A percentile compares a stretch with the other conserved stretches of the same genome.
Conservation (phyloP, 30 jellyfish, hydroid and myxozoan genomes). For the Calvadosia cruxmelitensis region DNA sequence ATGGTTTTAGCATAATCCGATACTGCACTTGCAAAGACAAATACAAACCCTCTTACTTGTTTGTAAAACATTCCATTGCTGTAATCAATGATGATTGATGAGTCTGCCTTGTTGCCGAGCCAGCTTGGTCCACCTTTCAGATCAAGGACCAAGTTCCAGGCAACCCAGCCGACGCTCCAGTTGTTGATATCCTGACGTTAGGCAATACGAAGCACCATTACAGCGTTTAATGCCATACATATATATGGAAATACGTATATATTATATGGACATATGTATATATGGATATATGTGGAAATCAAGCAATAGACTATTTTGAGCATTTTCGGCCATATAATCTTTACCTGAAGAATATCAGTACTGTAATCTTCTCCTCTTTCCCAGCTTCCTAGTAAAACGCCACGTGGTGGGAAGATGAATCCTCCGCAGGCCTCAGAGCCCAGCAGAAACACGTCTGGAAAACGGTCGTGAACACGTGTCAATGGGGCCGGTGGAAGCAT, state of each 20-base stretch:
- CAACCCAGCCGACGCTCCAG: slow-evolving; percentile 77
- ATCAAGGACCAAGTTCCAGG: slow-evolving; percentile 49
- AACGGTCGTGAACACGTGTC: slow-evolving; percentile 17
- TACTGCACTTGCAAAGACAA: too few species aligned
- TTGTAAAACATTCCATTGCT: slow-evolving; percentile 42
- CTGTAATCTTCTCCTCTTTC: slow-evolving; percentile 71
- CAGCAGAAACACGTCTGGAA: slow-evolving; percentile 51
- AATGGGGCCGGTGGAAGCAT: slow-evolving; percentile 23
- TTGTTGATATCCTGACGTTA: slow-evolving; percentile 33
- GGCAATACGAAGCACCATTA: too few species aligned
- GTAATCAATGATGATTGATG: slow-evolving; percentile 60
- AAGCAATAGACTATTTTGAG: too few species aligned
- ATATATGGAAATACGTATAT: too few species aligned
- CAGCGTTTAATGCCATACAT: too few species aligned
- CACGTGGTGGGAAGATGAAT: slow-evolving; percentile 11
- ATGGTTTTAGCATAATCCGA: too few species aligned
- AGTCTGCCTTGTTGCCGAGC: slow-evolving; percentile 38
- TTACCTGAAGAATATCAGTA: slow-evolving; percentile 44
- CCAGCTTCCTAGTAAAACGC: slow-evolving; percentile 63
- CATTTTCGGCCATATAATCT: too few species aligned
- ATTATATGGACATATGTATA: too few species aligned
- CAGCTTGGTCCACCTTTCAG: slow-evolving; percentile 74
- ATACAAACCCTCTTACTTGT: too few species aligned
- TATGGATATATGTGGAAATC: too few species aligned
- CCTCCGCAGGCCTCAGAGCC: slow-evolving; percentile 71